Conservation (phyloP, 2,113 vertebrate species). For the Ranitomeya imitator region DNA sequence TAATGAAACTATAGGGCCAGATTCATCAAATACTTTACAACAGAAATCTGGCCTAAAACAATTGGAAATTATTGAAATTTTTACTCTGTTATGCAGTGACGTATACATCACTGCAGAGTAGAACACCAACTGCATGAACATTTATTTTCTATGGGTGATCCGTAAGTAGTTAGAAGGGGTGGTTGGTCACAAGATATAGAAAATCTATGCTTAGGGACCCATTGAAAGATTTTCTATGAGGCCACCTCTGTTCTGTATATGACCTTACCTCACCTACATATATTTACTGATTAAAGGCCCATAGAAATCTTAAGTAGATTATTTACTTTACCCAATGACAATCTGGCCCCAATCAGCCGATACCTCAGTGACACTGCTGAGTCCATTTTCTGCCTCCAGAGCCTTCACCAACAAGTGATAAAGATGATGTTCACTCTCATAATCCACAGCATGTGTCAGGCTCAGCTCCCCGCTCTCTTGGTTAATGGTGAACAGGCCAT, state of each 20-base stretch:
- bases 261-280: not conserved
- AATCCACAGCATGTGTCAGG: constrained; percentile 78
- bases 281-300: not conserved
- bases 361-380: constrained; percentile 85
- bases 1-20: not conserved
- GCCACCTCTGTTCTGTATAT: not conserved
- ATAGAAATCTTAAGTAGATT: not conserved
- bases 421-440: constrained; percentile 80
- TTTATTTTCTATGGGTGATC: too few relatives aligned
- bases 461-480: constrained; percentile 81
- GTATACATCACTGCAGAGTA: too few relatives aligned
- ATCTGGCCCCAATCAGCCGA: not conserved
- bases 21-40: too few relatives aligned
- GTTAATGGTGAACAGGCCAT: constrained; percentile 80
- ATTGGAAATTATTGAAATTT: too few relatives aligned
- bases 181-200: too few relatives aligned
- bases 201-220: not conserved
- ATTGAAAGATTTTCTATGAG: not conserved
- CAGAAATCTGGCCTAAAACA: too few relatives aligned
- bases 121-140: too few relatives aligned
- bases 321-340: not conserved
- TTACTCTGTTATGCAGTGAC: too few relatives aligned
- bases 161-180: too few relatives aligned
- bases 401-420: constrained; percentile 82
- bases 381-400: constrained; percentile 75